Percentiles rank a stretch among this genome's conserved stretches.
These are phyloP conservation scores for Andinoacara biseriatus DNA, from an alignment of 2,113 vertebrate species.

Conservation along the genomic window DNA sequence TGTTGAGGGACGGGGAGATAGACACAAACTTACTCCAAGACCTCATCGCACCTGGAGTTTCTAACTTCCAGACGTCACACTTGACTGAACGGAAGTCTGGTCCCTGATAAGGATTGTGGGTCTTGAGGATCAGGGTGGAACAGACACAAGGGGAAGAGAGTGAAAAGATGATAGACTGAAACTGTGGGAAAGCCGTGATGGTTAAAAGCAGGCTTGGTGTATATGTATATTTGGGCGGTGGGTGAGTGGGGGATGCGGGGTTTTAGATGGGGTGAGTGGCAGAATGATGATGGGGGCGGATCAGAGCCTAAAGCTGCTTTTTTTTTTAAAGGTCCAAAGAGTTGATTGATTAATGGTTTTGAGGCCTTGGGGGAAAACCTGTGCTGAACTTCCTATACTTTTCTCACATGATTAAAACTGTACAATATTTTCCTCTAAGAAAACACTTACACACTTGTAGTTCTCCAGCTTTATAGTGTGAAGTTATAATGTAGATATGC, in stretches of 20 bases:
- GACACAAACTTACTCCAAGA: slow-evolving; percentile 21
- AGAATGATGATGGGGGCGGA: slow-evolving; percentile 69
- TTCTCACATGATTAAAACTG: slow-evolving; percentile 36
- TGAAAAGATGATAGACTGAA: slow-evolving; percentile 24
- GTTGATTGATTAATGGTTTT: slow-evolving; percentile 69
- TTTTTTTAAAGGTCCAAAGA: slow-evolving; percentile 39
- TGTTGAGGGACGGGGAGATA: slow-evolving; percentile 46
- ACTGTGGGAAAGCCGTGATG: slow-evolving; percentile 30
- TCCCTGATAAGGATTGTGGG: slow-evolving; percentile 62
- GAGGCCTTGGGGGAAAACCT: slow-evolving; percentile 40
- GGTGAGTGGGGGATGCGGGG: neutral
- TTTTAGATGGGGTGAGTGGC: slow-evolving; percentile 54
- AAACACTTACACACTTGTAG: neutral
- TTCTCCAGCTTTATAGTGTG: neutral
- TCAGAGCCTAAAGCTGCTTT: slow-evolving; percentile 51
- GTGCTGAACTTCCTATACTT: slow-evolving; percentile 60
- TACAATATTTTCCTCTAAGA: neutral
- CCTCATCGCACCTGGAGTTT: slow-evolving; percentile 64
- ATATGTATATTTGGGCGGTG: slow-evolving; percentile 27
- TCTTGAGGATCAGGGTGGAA: slow-evolving; percentile 45
- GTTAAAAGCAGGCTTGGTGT: slow-evolving; percentile 24
- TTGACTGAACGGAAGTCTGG: slow-evolving; percentile 69
- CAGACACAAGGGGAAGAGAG: slow-evolving; percentile 29
- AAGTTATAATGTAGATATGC: neutral
- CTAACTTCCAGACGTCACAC: slow-evolving; percentile 67